phyloP scores from a whole-genome alignment of 2,113 vertebrate species.

The Cyprinodon variegatus region DNA sequence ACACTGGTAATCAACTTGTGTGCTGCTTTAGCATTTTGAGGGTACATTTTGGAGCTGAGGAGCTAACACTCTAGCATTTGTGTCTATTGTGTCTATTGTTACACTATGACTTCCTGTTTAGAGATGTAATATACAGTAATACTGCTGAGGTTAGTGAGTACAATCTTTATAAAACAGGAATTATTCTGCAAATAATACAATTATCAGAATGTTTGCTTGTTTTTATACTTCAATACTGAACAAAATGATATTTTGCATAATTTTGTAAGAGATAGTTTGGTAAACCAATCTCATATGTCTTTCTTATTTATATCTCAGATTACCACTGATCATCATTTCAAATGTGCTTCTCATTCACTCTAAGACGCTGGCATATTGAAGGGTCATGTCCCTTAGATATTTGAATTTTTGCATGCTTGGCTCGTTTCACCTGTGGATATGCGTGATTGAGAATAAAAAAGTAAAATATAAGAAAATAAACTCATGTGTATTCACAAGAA shows the following conservation, averaged over 20 bases:
- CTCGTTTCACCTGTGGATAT: conserved; percentile 10
- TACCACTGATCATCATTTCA: conserved; percentile 67
- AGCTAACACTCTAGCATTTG: conserved; percentile 59
- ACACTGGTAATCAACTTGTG: conserved; percentile 61
- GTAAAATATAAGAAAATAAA: conserved; percentile 20
- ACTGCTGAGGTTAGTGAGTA: conserved; percentile 20
- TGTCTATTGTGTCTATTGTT: conserved; percentile 43
- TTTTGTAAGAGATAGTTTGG: conserved; percentile 52
- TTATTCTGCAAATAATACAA: conserved; percentile 11
- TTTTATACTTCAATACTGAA: conserved; percentile 12
- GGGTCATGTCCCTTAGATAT: conserved; percentile 18
- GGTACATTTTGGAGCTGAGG: conserved; percentile 60
- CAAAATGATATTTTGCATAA: conserved; percentile 20
- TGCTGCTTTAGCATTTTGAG: conserved; percentile 46
- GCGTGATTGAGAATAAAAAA: conserved; percentile 11
- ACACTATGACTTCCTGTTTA: conserved; percentile 15
- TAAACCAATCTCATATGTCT: conserved; percentile 38
- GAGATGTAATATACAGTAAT: conserved; percentile 14
- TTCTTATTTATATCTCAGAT: conserved; percentile 31
- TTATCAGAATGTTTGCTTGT: conserved; percentile 15
- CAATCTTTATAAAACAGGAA: conserved; percentile 27
- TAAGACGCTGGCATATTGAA: conserved; percentile 12
- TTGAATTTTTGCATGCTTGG: conserved; percentile 61
- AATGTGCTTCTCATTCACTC: conserved; percentile 33
- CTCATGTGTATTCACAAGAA: conserved; percentile 52